Percentiles rank a stretch among this genome's conserved stretches.
These are phyloP conservation scores for Phenganax subtilis DNA, from an alignment of 92 coral and sea anemone genomes.

Conservation along the genomic window DNA sequence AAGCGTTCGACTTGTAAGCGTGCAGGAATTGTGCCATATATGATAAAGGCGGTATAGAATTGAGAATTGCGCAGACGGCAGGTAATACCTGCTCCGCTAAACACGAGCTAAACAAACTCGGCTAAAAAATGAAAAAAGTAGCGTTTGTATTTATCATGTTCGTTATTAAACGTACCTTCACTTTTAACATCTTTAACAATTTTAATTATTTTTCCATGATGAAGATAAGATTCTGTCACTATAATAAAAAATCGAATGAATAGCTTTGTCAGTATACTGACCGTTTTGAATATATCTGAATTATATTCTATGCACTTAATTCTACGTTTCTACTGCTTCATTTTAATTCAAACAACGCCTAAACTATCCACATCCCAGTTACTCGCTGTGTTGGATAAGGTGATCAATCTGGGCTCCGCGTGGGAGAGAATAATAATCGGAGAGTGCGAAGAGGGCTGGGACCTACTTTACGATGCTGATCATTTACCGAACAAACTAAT, in stretches of 20 bases:
- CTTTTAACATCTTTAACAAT: slow-evolving; percentile 73
- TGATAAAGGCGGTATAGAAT: neutral
- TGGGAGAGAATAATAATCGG: neutral
- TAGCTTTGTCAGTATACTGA: neutral
- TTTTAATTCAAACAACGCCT: neutral
- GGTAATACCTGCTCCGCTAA: slow-evolving; percentile 26
- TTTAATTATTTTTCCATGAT: slow-evolving; percentile 90
- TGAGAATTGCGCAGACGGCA: neutral
- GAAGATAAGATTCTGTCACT: slow-evolving; percentile 86
- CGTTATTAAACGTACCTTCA: slow-evolving; percentile 50
- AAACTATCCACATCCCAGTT: neutral
- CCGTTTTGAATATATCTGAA: neutral
- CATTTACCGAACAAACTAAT: neutral
- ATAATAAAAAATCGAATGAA: neutral
- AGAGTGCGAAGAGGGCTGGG: slow-evolving; percentile 1
- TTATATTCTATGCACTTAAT: neutral
- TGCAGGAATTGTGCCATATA: neutral
- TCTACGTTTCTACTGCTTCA: neutral
- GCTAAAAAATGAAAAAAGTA: neutral
- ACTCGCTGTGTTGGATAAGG: no score
- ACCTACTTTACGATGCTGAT: neutral
- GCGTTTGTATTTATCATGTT: neutral
- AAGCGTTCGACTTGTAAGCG: neutral
- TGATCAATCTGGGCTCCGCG: no score
- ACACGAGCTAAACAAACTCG: neutral